Evolutionary conservation across 2,888 invertebrate genomes (phyloP).

Genomic region (Melangyna quadrimaculata): DNA sequence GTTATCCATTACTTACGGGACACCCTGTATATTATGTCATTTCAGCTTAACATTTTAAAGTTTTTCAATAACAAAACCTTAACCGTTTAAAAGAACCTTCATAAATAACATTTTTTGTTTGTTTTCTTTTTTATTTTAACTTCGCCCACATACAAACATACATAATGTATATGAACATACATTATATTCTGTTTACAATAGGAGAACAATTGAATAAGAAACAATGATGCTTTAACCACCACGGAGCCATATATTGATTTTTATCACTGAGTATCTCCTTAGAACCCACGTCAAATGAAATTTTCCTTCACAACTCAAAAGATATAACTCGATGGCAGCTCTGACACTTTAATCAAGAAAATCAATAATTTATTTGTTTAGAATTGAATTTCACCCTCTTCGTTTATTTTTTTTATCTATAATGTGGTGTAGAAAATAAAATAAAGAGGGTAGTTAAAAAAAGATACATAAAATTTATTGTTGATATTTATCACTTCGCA

Average conservation of each 20-base stretch:
- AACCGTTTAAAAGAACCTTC: neutral
- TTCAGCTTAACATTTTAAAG: neutral
- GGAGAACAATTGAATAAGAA: neutral
- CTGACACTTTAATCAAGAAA: slow-evolving; percentile 32
- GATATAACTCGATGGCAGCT: slow-evolving; percentile 22
- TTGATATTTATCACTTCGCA: neutral
- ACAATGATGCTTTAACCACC: slow-evolving; percentile 1
- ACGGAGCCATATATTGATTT: neutral
- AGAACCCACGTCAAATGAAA: slow-evolving; percentile 8
- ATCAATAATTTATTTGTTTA: slow-evolving; percentile 26
- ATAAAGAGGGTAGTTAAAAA: neutral
- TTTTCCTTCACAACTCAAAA: neutral
- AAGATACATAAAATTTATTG: neutral
- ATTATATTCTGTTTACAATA: neutral
- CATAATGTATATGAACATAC: too few relatives aligned
- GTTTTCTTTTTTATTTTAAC: neutral
- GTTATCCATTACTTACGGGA: too few relatives aligned
- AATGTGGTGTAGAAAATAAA: neutral
- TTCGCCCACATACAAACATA: neutral
- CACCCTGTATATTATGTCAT: too few relatives aligned
- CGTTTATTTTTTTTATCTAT: neutral
- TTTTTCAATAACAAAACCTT: neutral
- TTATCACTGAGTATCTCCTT: neutral
- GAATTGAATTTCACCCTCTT: slow-evolving; percentile 14
- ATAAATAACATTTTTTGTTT: neutral